These are phyloP conservation scores for Paramuricea clavata DNA, from an alignment of 92 coral and sea anemone species.

Conservation along the genomic window DNA sequence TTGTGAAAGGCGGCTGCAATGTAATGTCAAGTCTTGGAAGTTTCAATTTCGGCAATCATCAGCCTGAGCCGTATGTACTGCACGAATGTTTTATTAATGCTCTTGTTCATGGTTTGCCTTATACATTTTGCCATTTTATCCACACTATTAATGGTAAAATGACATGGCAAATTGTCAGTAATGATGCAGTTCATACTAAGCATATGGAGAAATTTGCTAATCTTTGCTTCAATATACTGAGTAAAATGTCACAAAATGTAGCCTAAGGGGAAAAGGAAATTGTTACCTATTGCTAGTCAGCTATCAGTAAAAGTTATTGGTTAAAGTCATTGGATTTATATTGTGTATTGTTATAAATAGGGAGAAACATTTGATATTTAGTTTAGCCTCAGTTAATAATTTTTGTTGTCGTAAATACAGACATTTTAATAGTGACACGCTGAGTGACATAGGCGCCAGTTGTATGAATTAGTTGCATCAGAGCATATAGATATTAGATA, in stretches of 20 bases:
- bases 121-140: not conserved
- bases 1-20: not conserved
- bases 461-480: too few species aligned
- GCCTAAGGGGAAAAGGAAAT: too few species aligned
- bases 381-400: too few species aligned
- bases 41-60: not conserved
- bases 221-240: not conserved
- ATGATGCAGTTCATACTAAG: not conserved
- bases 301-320: too few species aligned
- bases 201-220: not conserved
- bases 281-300: too few species aligned
- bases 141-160: slow-evolving; percentile 5
- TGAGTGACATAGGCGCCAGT: too few species aligned
- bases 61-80: not conserved
- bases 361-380: too few species aligned
- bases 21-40: not conserved
- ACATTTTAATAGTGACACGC: too few species aligned
- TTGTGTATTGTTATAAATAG: too few species aligned
- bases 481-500: too few species aligned
- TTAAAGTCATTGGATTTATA: too few species aligned
- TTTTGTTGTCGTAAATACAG: too few species aligned
- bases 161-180: slow-evolving; percentile 14
- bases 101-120: not conserved
- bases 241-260: not conserved
- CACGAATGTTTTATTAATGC: not conserved